Evolutionary conservation across 2,797 vertebrate species (phyloP).

Genomic region (Chanos chanos): DNA sequence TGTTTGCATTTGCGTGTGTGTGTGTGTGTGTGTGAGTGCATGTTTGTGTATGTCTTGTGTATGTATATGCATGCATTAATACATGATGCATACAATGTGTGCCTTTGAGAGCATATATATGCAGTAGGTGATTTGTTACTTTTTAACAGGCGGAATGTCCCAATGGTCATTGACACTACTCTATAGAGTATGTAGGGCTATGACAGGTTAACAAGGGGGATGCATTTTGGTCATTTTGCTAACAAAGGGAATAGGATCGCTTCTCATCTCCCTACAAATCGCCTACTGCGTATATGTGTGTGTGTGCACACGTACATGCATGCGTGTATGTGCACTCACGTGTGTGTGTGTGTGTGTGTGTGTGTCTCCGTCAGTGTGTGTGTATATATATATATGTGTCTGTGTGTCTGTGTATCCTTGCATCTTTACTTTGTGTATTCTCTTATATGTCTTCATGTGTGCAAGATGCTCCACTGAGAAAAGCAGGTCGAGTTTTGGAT

Average conservation of each 20-base stretch:
- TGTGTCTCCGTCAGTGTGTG: background rate
- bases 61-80: slow-evolving; percentile 18
- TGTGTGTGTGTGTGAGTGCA: background rate
- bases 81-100: slow-evolving; percentile 57
- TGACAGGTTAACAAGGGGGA: too few species aligned
- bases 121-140: too few species aligned
- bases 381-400: slow-evolving; percentile 9
- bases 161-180: too few species aligned
- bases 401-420: slow-evolving; percentile 6
- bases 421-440: slow-evolving; percentile 51
- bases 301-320: slow-evolving; percentile 13
- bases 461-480: slow-evolving; percentile 35
- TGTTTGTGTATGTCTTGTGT: too few species aligned
- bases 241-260: too few species aligned
- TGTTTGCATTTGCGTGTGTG: background rate
- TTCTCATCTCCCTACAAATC: too few species aligned
- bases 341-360: slow-evolving; percentile 4
- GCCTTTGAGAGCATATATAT: too few species aligned
- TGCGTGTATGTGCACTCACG: slow-evolving; percentile 16
- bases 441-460: slow-evolving; percentile 43
- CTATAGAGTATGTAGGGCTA: too few species aligned
- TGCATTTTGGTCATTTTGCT: too few species aligned
- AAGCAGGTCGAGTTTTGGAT: slow-evolving; percentile 52
- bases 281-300: too few species aligned
- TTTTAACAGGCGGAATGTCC: too few species aligned